These are phyloP conservation scores for Leiothrix lutea DNA, from an alignment of 2,113 vertebrate species.

Conservation along the genomic window DNA sequence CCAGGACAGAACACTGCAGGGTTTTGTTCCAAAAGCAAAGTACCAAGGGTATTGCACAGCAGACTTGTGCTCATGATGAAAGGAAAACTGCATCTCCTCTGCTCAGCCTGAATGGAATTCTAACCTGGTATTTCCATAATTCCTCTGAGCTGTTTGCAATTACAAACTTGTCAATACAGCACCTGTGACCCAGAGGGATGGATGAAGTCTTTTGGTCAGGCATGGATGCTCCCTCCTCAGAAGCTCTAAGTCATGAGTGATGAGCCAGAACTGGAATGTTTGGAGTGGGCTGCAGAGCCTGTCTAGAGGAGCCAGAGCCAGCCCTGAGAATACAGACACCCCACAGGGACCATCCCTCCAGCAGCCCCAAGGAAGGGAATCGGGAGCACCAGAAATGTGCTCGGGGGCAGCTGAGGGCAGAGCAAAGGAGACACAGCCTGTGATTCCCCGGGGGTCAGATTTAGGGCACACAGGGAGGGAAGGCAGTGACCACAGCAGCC, in stretches of 20 bases:
- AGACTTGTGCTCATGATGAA: background rate
- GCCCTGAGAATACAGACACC: background rate
- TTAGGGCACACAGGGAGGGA: background rate
- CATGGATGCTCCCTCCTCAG: background rate
- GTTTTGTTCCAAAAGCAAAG: background rate
- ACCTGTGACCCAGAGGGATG: background rate
- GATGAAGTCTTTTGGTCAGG: background rate
- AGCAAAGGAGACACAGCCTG: background rate
- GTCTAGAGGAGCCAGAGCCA: background rate
- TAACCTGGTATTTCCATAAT: background rate
- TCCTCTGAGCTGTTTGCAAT: background rate
- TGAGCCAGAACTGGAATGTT: background rate
- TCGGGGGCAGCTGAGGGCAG: background rate
- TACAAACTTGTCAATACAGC: background rate
- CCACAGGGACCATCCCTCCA: background rate
- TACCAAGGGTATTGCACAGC: background rate
- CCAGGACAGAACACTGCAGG: background rate
- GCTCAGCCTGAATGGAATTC: background rate
- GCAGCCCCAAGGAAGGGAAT: too few relatives aligned
- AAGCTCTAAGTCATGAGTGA: background rate
- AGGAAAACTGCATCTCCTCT: background rate
- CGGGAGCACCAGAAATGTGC: background rate
- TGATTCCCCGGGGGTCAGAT: background rate
- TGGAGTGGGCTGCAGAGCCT: background rate
- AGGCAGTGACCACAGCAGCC: background rate